Conservation (phyloP, 1,140 invertebrate genomes). For the Berghia stephanieae region DNA sequence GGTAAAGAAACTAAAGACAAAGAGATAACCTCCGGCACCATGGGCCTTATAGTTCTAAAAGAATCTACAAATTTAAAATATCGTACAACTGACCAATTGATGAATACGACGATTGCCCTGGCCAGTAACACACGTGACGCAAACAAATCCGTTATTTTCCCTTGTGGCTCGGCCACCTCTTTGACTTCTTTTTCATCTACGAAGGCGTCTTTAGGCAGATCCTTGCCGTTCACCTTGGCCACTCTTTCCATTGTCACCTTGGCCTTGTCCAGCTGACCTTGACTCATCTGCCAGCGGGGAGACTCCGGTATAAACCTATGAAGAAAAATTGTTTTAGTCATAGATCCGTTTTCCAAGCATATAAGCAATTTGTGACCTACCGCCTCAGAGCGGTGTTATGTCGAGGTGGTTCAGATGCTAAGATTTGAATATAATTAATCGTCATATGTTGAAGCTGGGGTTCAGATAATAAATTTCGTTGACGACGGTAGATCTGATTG, state of each 20-base stretch:
- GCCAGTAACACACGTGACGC: not conserved
- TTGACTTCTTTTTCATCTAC: not conserved
- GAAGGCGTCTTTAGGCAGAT: constrained; percentile 1
- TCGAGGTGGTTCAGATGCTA: no score
- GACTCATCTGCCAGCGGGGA: constrained; percentile 1
- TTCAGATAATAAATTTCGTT: no score
- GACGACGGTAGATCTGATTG: no score
- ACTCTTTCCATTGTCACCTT: not conserved
- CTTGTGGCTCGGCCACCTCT: not conserved
- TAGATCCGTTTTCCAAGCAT: no score
- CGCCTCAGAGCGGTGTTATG: no score
- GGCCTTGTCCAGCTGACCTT: not conserved
- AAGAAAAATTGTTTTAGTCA: no score
- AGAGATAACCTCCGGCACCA: no score
- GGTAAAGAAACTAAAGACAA: no score
- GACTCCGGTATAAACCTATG: constrained; percentile 17
- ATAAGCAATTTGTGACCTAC: no score
- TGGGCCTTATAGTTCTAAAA: not conserved
- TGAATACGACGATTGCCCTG: not conserved
- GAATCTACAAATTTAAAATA: not conserved
- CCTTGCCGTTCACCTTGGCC: not conserved
- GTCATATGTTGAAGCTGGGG: no score
- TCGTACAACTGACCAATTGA: constrained; percentile 10
- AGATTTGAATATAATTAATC: no score
- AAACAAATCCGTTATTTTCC: not conserved